Conservation (phyloP, 2,888 invertebrate genomes). For the Didymodactylos carnosus region DNA sequence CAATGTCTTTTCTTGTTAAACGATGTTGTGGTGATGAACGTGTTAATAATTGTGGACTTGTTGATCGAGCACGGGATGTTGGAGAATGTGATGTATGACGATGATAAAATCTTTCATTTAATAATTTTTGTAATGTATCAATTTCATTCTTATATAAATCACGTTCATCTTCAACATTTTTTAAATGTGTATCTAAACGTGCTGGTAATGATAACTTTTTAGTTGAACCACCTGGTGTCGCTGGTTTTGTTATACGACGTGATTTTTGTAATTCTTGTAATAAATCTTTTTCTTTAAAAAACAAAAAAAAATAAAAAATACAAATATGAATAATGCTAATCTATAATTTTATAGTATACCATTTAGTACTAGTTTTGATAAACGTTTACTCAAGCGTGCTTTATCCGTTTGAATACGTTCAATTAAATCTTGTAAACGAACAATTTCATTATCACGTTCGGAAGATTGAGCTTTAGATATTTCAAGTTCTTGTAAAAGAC, state of each 20-base stretch:
- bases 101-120: slow-evolving; percentile 13
- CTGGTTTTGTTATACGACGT: slow-evolving; percentile 21
- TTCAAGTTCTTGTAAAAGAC: slow-evolving; percentile 6
- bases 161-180: slow-evolving; percentile 29
- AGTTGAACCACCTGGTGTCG: slow-evolving; percentile 13
- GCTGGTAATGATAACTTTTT: slow-evolving; percentile 19
- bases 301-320: neutral
- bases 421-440: slow-evolving; percentile 21
- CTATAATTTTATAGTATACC: slow-evolving; percentile 21
- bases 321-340: neutral
- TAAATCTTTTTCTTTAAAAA: slow-evolving; percentile 27
- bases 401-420: slow-evolving; percentile 31
- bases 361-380: slow-evolving; percentile 29
- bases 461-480: neutral
- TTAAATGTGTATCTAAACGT: slow-evolving; percentile 28
- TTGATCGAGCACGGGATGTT: neutral
- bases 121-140: slow-evolving; percentile 24
- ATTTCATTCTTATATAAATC: slow-evolving; percentile 32
- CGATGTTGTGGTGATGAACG: too few species aligned
- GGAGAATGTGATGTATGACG: neutral
- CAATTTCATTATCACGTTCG: slow-evolving; percentile 1
- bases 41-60: neutral
- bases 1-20: neutral
- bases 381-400: slow-evolving; percentile 24
- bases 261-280: slow-evolving; percentile 33